A percentile compares a stretch with the other conserved stretches of the same genome.
Conservation (phyloP, 2,113 vertebrate genomes). For the Channa maculata region DNA sequence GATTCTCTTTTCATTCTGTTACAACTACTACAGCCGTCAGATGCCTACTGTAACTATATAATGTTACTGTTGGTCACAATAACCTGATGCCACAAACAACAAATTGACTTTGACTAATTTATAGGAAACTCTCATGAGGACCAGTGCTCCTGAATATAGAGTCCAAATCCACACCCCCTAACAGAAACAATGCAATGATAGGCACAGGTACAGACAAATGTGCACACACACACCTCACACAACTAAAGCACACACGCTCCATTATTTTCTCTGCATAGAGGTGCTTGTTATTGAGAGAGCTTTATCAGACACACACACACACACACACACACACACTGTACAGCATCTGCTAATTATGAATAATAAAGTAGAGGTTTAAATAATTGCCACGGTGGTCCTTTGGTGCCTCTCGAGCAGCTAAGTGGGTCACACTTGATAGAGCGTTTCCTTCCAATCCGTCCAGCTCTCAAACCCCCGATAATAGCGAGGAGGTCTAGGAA, state of each 20-base stretch:
- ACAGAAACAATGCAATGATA: too few relatives aligned
- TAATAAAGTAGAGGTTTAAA: constrained; percentile 81
- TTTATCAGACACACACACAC: constrained; percentile 16
- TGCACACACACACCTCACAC: not conserved
- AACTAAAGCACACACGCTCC: constrained; percentile 14
- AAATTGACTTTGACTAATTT: too few relatives aligned
- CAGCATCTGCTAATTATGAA: constrained; percentile 80
- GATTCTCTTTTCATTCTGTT: too few relatives aligned
- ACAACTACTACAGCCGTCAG: too few relatives aligned
- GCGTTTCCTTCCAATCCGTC: constrained; percentile 64
- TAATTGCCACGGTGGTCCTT: constrained; percentile 76
- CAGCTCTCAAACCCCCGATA: constrained; percentile 63
- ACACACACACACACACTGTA: constrained; percentile 24
- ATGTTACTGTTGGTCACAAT: too few relatives aligned
- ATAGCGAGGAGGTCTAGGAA: constrained; percentile 49
- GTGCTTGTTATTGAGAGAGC: constrained; percentile 41
- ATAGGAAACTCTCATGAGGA: too few relatives aligned
- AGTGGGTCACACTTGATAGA: constrained; percentile 81
- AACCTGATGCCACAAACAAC: too few relatives aligned
- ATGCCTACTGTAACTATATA: too few relatives aligned
- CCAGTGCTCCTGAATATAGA: too few relatives aligned
- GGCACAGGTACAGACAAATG: not conserved
- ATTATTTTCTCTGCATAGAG: constrained; percentile 39
- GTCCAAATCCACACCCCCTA: too few relatives aligned
- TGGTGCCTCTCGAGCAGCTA: constrained; percentile 79